Evolutionary conservation across 2,113 vertebrate genomes (phyloP).

Genomic region (Athene noctua): DNA sequence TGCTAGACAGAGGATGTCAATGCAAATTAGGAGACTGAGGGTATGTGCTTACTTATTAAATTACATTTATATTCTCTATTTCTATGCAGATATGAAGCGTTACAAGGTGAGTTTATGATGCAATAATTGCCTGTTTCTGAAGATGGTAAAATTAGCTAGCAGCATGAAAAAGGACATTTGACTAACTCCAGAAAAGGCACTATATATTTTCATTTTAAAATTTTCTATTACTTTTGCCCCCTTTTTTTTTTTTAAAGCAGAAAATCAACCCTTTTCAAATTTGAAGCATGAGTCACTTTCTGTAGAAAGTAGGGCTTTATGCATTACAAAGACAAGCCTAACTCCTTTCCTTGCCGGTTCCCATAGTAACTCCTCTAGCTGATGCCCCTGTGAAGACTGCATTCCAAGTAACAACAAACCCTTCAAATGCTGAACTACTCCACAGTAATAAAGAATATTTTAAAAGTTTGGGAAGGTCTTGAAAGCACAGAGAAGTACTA

Average conservation of each 20-base stretch:
- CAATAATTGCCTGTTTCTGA: neutral
- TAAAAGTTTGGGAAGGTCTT: neutral
- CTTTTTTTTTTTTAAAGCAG: neutral
- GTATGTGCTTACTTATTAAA: neutral
- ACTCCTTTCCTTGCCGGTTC: constrained; percentile 2
- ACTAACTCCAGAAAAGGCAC: neutral
- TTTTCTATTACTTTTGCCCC: neutral
- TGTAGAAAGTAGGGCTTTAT: neutral
- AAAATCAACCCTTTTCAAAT: neutral
- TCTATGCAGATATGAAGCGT: neutral
- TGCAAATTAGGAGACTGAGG: neutral
- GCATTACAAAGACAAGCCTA: neutral
- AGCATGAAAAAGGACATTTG: neutral
- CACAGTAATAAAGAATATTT: neutral
- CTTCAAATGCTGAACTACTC: neutral
- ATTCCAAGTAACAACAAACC: neutral
- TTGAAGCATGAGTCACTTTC: neutral
- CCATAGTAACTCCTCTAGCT: constrained; percentile 24
- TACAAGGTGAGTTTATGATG: neutral
- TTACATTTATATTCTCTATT: neutral
- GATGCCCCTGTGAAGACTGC: neutral
- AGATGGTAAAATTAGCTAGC: neutral
- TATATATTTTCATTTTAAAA: neutral
- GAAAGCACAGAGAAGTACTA: neutral
- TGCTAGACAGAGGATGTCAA: neutral